Conservation (phyloP, 1,140 invertebrate species). For the Drosophila yakuba region DNA sequence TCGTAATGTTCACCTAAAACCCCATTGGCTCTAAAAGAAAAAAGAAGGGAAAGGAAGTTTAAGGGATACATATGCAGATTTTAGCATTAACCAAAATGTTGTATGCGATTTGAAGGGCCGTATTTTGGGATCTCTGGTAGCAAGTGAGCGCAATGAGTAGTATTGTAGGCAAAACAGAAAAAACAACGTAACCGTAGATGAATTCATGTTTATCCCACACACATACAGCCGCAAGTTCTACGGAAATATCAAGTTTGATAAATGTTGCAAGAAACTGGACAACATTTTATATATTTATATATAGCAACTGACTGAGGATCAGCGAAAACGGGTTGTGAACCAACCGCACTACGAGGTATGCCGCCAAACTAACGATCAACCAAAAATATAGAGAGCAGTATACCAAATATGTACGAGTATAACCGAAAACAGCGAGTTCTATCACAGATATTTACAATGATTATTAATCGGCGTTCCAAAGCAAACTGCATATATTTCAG, state of each 20-base stretch:
- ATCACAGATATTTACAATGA: constrained; percentile 12
- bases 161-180: constrained; percentile 1
- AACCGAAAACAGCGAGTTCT: constrained; percentile 14
- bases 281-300: constrained; percentile 30
- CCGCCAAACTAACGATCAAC: constrained; percentile 3
- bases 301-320: constrained; percentile 28
- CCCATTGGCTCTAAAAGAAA: too few species aligned
- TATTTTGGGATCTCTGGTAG: background rate
- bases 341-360: constrained; percentile 15
- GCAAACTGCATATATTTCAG: constrained; percentile 9
- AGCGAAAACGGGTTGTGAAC: constrained; percentile 13
- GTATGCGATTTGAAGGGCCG: too few species aligned
- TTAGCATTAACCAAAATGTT: too few species aligned
- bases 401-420: background rate
- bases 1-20: background rate
- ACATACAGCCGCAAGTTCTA: background rate
- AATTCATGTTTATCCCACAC: constrained; percentile 11
- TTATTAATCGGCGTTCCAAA: constrained; percentile 18
- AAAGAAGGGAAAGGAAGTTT: background rate
- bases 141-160: constrained; percentile 1
- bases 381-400: background rate
- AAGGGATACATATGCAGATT: background rate
- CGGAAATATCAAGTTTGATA: constrained; percentile 6
- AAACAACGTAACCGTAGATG: constrained; percentile 18
- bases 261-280: constrained; percentile 17